Evolutionary conservation across 2,797 vertebrate genomes (phyloP), one percentile per base, ranked within the genome.

Genomic region (Molothrus aeneus): DNA sequence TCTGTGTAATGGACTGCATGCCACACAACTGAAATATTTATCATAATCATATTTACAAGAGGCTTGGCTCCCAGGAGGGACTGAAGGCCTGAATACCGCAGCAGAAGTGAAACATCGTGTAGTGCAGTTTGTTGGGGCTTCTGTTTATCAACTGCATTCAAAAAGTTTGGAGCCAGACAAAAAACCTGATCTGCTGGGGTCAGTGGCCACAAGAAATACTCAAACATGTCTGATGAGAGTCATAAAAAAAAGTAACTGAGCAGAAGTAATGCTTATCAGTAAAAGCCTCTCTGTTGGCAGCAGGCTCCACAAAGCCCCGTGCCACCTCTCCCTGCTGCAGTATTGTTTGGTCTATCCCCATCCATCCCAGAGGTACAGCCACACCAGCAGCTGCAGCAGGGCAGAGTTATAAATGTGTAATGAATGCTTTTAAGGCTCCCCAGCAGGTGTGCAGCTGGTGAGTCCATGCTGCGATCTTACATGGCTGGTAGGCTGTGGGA

Each of bases 1-100:
- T 86, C 47, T 73, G 86, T 79, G 80, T 43, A 47, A 75, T 13
- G 50, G 64, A 36, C 43, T 2, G 10, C 36, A 21, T 16, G 31
- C 59, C 65, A 38, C 7, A 50, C n/a, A 63, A 50, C 47, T 69
- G 86, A 78, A 94, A 90, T 93, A 96, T 75, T 88, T 65, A 70
- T 80, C 56, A 26, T 65, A 88, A 65, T 81, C 61, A 10, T 65
- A 72, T 47, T 92, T 92, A 86, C 74, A 69, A 86, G 50, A 25
- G 22, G 13, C 50, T 79, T 66, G 34, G 13, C 69, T 84, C 73
- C 54, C 73, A 42, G 66, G 50, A 90, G 80, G 47, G 63, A 29
- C 40, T 6, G 15, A 63, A 89, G 65, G 61, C 24, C 77, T 75
- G 63, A 90, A 81, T 31, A 40, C 9, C 8, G 3, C 10, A 40